A percentile compares a stretch with the other conserved stretches of the same genome.
Conservation (phyloP, 2,113 vertebrate genomes). For the Cheilinus undulatus region DNA sequence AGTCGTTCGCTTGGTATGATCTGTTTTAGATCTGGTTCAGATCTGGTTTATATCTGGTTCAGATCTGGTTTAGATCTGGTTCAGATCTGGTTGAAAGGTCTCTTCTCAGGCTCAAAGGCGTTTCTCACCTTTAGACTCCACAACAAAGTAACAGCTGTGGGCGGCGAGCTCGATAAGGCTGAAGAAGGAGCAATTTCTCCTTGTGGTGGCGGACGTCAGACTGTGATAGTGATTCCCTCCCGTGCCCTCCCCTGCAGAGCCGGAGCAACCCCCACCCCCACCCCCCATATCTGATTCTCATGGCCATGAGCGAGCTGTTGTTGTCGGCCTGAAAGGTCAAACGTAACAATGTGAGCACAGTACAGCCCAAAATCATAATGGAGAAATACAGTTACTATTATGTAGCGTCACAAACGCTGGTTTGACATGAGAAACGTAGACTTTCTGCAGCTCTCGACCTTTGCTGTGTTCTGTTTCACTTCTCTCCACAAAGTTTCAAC, state of each 20-base stretch:
- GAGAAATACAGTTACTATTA: slow-evolving; percentile 7
- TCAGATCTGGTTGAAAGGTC: not conserved
- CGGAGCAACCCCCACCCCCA: not conserved
- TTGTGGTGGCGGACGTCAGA: slow-evolving; percentile 54
- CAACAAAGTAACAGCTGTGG: slow-evolving; percentile 58
- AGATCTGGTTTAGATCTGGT: not conserved
- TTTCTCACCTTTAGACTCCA: slow-evolving; percentile 25
- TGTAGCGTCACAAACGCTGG: not conserved
- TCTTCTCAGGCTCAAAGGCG: slow-evolving; percentile 6
- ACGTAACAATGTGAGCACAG: not conserved
- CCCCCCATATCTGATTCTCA: slow-evolving; percentile 36
- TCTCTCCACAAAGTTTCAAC: not conserved
- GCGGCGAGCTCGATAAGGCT: slow-evolving; percentile 25
- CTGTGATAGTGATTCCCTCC: slow-evolving; percentile 46
- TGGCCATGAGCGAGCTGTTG: slow-evolving; percentile 32
- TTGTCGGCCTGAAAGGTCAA: not conserved
- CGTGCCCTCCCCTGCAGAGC: slow-evolving; percentile 34
- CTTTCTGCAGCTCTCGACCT: not conserved
- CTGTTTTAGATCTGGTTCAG: no score
- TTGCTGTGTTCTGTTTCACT: not conserved
- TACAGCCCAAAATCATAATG: not conserved
- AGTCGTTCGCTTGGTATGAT: no score
- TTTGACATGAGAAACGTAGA: not conserved
- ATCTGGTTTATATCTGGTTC: no score
- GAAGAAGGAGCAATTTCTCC: slow-evolving; percentile 14